phyloP scores from a whole-genome alignment of 2,797 vertebrate species.

The Pangasius macronema region DNA sequence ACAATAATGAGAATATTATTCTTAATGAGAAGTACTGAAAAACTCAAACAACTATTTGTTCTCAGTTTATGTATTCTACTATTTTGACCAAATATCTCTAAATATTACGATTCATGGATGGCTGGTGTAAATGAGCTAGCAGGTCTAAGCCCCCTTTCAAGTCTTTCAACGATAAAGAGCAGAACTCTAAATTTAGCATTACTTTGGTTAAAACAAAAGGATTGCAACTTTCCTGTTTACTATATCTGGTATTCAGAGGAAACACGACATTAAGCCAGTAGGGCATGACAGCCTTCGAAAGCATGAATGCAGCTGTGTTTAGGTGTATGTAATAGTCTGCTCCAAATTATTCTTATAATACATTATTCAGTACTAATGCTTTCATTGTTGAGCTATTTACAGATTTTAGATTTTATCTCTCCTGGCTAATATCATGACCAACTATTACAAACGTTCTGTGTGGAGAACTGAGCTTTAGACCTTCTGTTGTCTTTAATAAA shows the following conservation, averaged over 20 bases:
- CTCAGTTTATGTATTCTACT: background rate
- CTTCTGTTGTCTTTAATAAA: background rate
- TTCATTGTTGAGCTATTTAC: background rate
- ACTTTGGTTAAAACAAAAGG: background rate
- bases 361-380: background rate
- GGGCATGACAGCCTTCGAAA: background rate
- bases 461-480: background rate
- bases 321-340: background rate
- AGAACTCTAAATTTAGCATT: background rate
- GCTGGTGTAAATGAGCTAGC: background rate
- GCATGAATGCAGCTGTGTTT: background rate
- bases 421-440: background rate
- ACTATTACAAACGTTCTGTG: background rate
- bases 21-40: background rate
- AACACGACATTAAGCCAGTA: background rate
- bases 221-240: background rate
- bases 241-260: background rate
- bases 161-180: background rate
- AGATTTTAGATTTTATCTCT: background rate
- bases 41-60: background rate
- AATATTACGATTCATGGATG: background rate
- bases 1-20: too few relatives aligned
- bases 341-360: background rate
- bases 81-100: background rate
- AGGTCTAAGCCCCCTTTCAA: background rate